Percentiles rank a stretch among this genome's conserved stretches.
Conservation (phyloP, 2,797 vertebrate genomes). For the Spatula versicolor region DNA sequence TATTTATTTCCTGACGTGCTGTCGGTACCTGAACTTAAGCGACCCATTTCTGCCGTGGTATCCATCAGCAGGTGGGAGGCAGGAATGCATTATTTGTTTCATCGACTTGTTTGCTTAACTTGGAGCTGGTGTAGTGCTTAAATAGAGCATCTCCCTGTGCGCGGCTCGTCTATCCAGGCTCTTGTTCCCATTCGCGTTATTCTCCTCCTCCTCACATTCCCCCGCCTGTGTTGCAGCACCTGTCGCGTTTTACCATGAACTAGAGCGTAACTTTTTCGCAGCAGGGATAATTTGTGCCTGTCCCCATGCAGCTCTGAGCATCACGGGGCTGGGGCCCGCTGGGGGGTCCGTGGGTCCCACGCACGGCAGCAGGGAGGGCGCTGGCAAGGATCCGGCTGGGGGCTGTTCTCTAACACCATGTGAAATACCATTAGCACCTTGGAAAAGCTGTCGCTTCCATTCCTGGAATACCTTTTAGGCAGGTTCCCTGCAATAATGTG, state of each 20-base stretch:
- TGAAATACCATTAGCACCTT: not conserved
- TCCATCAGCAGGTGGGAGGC: not conserved
- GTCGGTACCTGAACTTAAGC: not conserved
- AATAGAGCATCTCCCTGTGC: slow-evolving; percentile 4
- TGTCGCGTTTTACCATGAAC: not conserved
- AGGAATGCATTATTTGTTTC: not conserved
- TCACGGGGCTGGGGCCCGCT: not conserved
- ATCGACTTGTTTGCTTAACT: not conserved
- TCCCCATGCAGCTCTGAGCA: not conserved
- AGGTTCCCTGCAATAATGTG: not conserved
- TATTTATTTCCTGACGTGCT: fast-evolving
- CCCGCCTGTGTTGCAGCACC: slow-evolving; percentile 8
- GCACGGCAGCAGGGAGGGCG: fast-evolving
- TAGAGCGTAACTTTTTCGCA: fast-evolving
- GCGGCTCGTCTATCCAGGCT: not conserved
- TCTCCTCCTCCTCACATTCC: slow-evolving; percentile 22
- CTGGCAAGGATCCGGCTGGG: fast-evolving
- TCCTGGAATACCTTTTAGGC: not conserved
- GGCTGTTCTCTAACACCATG: not conserved
- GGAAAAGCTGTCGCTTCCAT: not conserved
- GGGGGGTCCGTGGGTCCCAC: fast-evolving
- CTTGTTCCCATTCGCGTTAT: not conserved
- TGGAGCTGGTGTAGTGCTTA: not conserved
- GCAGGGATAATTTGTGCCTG: not conserved
- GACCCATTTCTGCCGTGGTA: not conserved